phyloP scores from a whole-genome alignment of 2,888 invertebrate genomes.

The Dusona sp. region DNA sequence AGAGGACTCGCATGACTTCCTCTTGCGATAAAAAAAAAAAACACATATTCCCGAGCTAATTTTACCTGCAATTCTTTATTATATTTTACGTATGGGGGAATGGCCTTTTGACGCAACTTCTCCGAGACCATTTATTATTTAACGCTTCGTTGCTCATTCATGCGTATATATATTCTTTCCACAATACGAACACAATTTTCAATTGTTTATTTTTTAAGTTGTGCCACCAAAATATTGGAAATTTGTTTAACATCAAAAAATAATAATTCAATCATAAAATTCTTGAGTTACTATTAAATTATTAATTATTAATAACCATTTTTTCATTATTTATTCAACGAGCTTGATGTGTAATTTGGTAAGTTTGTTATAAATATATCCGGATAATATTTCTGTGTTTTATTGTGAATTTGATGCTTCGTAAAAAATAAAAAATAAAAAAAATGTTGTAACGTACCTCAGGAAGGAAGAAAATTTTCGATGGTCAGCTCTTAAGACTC shows the following conservation, averaged over 20 bases:
- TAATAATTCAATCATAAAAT: no score
- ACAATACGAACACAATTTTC: not conserved
- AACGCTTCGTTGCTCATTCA: slow-evolving; percentile 36
- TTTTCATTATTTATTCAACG: no score
- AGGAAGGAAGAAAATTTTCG: not conserved
- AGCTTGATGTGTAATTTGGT: no score
- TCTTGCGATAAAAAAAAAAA: slow-evolving; percentile 41
- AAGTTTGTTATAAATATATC: no score
- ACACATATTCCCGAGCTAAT: slow-evolving; percentile 66
- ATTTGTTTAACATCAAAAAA: not conserved
- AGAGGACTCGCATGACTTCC: slow-evolving; percentile 71
- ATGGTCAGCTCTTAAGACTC: not conserved
- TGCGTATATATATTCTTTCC: slow-evolving; percentile 16
- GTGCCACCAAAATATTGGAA: not conserved
- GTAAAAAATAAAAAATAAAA: not conserved
- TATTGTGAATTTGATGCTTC: not conserved
- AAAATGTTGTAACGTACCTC: not conserved
- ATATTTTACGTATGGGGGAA: slow-evolving; percentile 40
- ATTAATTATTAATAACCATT: no score
- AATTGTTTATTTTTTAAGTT: not conserved
- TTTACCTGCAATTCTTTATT: slow-evolving; percentile 74
- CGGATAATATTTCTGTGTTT: not conserved
- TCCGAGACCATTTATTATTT: slow-evolving; percentile 38
- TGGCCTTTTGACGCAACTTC: slow-evolving; percentile 50
- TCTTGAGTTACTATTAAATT: no score